Evolutionary conservation across 2,113 vertebrate species (phyloP), one percentile per base, ranked within the genome.

Genomic region (Odontesthes bonariensis): DNA sequence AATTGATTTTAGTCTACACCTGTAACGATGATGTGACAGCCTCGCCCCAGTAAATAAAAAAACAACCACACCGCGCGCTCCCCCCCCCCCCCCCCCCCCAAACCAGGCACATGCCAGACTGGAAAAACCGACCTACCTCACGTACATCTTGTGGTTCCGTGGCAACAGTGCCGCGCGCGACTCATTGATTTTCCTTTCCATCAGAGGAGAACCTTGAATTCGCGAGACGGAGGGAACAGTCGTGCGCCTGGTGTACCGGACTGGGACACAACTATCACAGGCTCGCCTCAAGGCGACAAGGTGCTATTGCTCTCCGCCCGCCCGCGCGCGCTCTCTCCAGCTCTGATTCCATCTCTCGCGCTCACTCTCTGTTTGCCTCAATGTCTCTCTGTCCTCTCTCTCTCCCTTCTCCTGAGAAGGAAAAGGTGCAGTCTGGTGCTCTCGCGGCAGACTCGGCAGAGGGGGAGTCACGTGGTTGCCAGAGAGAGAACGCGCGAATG

Each of bases 381-480:
- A 6, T 81, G 56, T 78, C 52, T 82, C 71, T 54, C 13, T 79
- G 35, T 82, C 82, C 73, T 69, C 75, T 53, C 69, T 62, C 69
- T 63, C 31, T 71, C 73, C 64, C 61, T 58, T 77, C 84, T 90
- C 89, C 76, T 51, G 85, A 92, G 85, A 32, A 87, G 89, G 86
- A 87, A 91, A 92, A 91, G 92, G 92, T 93, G 90, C 92, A 93
- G 90, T 93, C 90, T 92, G 89, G 86, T 86, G 86, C 77, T 89
- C 83, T 87, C 75, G 68, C 79, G 84, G 80, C 84, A 90, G 85
- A 85, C 71, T 84, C 83, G 84, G 76, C 79, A 79, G 73, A 83
- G 84, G 75, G 77, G 77, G 68, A 19, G 77, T 92, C 91, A 89
- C 89, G 89, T 92, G 90, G 85, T 81, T 44, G 42, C 27, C 58